Percentiles rank a stretch among this genome's conserved stretches.
Conservation (phyloP, 2,797 vertebrate genomes). For the Malacoraja senta region DNA sequence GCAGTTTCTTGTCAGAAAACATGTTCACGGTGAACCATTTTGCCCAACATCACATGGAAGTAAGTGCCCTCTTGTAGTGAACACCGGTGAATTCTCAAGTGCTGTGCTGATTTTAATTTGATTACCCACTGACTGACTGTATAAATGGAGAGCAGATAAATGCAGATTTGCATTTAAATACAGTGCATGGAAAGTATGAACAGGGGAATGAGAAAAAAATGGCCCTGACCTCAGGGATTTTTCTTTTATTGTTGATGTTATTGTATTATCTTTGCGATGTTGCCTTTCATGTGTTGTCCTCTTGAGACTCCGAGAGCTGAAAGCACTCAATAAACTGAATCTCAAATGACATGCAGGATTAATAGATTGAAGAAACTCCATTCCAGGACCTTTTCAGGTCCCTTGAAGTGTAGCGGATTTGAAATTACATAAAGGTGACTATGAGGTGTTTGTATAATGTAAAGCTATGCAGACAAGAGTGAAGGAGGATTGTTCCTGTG, state of each 20-base stretch:
- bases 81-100: not conserved
- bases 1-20: not conserved
- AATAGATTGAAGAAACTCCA: not conserved
- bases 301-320: not conserved
- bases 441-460: not conserved
- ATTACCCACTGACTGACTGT: not conserved
- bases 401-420: not conserved
- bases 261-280: not conserved
- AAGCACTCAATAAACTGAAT: slow-evolving; percentile 20
- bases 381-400: not conserved
- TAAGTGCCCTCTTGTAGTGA: not conserved
- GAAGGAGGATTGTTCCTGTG: not conserved
- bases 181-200: not conserved
- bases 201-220: not conserved
- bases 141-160: not conserved
- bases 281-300: not conserved
- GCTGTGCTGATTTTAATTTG: slow-evolving; percentile 20
- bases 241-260: not conserved
- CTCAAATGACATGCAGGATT: slow-evolving; percentile 1
- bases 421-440: not conserved
- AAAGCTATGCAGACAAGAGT: not conserved
- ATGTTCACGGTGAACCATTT: not conserved
- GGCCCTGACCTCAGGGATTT: not conserved
- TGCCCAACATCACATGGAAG: not conserved
- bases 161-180: not conserved